Evolutionary conservation across 2,797 vertebrate genomes (phyloP).

Genomic region (Pseudomugil tenellus): DNA sequence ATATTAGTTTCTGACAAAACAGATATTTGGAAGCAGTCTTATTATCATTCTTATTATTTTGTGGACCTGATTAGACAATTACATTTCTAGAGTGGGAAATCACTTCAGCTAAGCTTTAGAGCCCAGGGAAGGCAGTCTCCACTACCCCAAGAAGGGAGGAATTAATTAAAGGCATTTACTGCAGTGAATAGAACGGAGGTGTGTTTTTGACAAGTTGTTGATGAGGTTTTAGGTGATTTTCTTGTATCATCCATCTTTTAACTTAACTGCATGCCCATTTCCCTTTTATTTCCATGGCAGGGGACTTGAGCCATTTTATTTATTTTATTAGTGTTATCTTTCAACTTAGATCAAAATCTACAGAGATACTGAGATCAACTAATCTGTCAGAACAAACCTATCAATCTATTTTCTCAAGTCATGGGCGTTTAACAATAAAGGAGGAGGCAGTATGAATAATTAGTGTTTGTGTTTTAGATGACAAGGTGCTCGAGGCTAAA

Average conservation of each 20-base stretch:
- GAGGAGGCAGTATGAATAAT: constrained; percentile 49
- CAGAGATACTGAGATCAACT: constrained; percentile 9
- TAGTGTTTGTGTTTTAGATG: constrained; percentile 38
- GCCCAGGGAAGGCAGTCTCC: constrained; percentile 13
- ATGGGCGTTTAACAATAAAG: constrained; percentile 34
- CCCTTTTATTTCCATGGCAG: background rate
- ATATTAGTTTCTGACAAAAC: background rate
- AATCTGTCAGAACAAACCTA: constrained; percentile 7
- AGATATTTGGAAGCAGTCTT: constrained; percentile 12
- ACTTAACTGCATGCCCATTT: background rate
- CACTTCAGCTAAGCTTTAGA: constrained; percentile 16
- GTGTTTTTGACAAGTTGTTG: constrained; percentile 23
- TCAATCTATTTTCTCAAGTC: constrained; percentile 27
- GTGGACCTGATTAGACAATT: constrained; percentile 27
- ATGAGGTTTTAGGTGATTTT: constrained; percentile 7
- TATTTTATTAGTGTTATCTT: background rate
- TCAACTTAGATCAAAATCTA: background rate
- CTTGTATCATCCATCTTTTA: background rate
- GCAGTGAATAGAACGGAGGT: constrained; percentile 11
- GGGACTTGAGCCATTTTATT: background rate
- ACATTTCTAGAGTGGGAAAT: constrained; percentile 24
- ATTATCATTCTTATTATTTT: constrained; percentile 43
- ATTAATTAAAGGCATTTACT: constrained; percentile 55
- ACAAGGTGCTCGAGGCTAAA: constrained; percentile 40
- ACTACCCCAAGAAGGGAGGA: constrained; percentile 27